Base-by-base conservation (phyloP, 2,888 invertebrate genomes). In the Dusona sp. region DNA sequence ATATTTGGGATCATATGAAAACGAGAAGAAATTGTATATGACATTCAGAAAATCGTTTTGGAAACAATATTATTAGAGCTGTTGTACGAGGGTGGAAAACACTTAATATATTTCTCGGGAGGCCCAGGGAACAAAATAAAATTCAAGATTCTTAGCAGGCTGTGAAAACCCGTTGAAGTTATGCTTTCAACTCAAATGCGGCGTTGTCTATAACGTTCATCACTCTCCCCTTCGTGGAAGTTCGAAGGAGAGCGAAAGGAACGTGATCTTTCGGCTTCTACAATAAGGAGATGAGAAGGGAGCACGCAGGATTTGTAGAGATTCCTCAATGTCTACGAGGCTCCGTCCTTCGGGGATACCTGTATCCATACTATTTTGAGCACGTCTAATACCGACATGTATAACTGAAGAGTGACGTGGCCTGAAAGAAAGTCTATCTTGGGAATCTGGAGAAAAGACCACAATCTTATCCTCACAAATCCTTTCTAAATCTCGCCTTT, bases 401-500 rank as follows among this genome's bases (percentile, higher is more conserved):
- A 88, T 90, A 90, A 90, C 90, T 90, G 88, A 79, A 73, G 84
- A 74, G 82, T 89, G 88, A 90, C 90, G 89, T 82, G 84, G 86
- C 83, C 36, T 74, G 29, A 73, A 80, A 29, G 65, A 82, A 73
- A 67, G 19, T 51, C 64, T 61, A 64, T 72, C 54, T 73, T 42
- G 38, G 65, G 54, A 42, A 72, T 83, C 83, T 64, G 19, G 78
- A 78, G 54, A 73, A 73, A 65, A 78, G 45, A 70, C 78, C 54
- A 57, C 78, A 65, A 78, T 42, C 72, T 65, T 54, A 51, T 80
- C 16, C 42, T n/a, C 64, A 79, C 68, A 57, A 79, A 79, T 51
- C 79, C 70, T 79, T 70, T 70, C 29, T 57, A 13, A 11, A 22
- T 68, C 70, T 70, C 77, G 64, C 36, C 7, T 64, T 77, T 48